These are phyloP conservation scores for Leptinotarsa tumamoca DNA, from an alignment of 2,888 invertebrate species.

Conservation along the genomic window DNA sequence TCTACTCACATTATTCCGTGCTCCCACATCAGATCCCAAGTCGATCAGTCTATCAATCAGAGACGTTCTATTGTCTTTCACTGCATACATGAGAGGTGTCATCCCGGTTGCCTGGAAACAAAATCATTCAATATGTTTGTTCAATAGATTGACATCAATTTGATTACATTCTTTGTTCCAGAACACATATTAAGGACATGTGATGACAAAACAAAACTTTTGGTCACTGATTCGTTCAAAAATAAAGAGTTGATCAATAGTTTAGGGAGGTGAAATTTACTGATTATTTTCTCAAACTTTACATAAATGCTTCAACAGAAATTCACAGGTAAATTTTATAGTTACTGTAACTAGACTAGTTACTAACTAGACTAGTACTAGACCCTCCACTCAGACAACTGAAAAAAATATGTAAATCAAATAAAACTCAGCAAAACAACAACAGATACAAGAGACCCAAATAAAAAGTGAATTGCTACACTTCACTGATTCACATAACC, in stretches of 20 bases:
- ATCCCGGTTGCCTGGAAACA: constrained; percentile 87
- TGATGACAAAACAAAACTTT: neutral
- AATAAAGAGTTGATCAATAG: neutral
- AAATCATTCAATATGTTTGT: constrained; percentile 57
- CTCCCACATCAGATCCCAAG: constrained; percentile 90
- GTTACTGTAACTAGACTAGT: no score
- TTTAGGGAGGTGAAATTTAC: no score
- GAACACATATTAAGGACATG: neutral
- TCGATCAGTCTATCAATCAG: constrained; percentile 93
- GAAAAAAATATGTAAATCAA: no score
- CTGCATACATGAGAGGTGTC: constrained; percentile 96
- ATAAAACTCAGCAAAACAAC: no score
- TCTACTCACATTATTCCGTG: constrained; percentile 88
- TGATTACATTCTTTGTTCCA: constrained; percentile 27
- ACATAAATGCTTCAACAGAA: no score
- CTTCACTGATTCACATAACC: no score
- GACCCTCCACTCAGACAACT: no score
- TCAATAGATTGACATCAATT: constrained; percentile 54
- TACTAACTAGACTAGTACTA: no score
- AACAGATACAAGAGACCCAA: no score
- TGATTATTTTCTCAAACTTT: no score
- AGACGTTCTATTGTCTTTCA: constrained; percentile 92
- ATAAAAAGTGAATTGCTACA: no score
- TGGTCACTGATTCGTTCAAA: neutral
- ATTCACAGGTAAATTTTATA: no score